A percentile compares a stretch with the other conserved stretches of the same genome.
Conservation (phyloP, 2,888 invertebrate species). For the Caenorhabditis uteleia region DNA sequence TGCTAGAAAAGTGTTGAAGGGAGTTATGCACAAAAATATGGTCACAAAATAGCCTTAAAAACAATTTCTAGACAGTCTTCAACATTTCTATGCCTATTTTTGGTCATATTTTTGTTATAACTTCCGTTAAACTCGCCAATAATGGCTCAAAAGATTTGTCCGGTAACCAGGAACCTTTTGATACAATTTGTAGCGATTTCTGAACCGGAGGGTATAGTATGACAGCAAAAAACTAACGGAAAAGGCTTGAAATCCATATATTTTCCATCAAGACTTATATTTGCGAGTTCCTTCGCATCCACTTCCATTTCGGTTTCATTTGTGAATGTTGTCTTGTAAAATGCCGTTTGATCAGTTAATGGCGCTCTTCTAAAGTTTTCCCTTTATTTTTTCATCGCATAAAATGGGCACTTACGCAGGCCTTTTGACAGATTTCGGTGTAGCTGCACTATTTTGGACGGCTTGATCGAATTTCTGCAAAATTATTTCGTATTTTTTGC, state of each 20-base stretch:
- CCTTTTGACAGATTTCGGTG: slow-evolving; percentile 25
- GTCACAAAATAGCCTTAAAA: too few relatives aligned
- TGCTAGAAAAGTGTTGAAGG: too few relatives aligned
- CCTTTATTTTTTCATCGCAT: neutral
- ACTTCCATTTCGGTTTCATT: slow-evolving; percentile 1
- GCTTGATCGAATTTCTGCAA: slow-evolving; percentile 7
- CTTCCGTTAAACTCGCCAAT: too few relatives aligned
- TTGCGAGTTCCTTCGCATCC: slow-evolving; percentile 9
- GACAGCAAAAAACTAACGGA: slow-evolving; percentile 3
- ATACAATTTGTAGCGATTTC: too few relatives aligned
- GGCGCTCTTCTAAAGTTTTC: slow-evolving; percentile 11
- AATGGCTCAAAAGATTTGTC: too few relatives aligned
- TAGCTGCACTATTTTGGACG: slow-evolving; percentile 3
- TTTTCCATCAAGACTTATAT: slow-evolving; percentile 8
- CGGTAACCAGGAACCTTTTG: too few relatives aligned
- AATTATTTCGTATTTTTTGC: too few relatives aligned
- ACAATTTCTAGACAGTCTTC: too few relatives aligned
- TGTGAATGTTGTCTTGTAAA: slow-evolving; percentile 3
- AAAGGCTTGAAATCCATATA: slow-evolving; percentile 27
- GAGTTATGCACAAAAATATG: too few relatives aligned
- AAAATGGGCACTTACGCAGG: slow-evolving; percentile 7
- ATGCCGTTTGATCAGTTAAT: slow-evolving; percentile 17
- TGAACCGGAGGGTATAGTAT: too few relatives aligned
- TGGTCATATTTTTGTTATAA: too few relatives aligned
- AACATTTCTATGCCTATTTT: too few relatives aligned